Conservation (phyloP, 2,888 invertebrate genomes). For the Agrochola litura region DNA sequence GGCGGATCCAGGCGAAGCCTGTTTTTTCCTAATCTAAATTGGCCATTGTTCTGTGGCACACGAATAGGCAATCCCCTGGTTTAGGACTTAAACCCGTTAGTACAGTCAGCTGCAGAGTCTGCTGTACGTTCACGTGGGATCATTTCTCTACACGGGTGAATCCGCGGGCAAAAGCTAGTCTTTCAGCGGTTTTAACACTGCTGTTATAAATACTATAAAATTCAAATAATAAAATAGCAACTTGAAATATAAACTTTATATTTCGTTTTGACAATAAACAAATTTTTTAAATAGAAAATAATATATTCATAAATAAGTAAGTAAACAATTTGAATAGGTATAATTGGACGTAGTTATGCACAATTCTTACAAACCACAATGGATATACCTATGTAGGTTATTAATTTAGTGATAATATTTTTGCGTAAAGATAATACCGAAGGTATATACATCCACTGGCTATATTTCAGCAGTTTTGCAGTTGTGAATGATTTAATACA, state of each 20-base stretch:
- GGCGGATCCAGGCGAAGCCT: too few relatives aligned
- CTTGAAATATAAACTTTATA: conserved; percentile 34
- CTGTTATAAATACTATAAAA: not conserved
- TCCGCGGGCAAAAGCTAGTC: not conserved
- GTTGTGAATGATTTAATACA: not conserved
- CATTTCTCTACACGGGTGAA: not conserved
- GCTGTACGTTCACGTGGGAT: not conserved
- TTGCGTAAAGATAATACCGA: not conserved
- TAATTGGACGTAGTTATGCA: conserved; percentile 13
- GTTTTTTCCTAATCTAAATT: too few relatives aligned
- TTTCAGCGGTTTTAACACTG: not conserved
- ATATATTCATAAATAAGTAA: conserved; percentile 41
- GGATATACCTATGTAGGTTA: not conserved
- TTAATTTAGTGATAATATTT: not conserved
- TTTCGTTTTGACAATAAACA: conserved; percentile 33
- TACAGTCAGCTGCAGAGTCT: too few relatives aligned
- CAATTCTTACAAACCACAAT: not conserved
- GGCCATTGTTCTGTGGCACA: too few relatives aligned
- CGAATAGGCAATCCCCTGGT: too few relatives aligned
- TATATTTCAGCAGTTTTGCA: not conserved
- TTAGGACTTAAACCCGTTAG: too few relatives aligned
- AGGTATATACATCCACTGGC: not conserved
- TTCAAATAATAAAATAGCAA: not conserved
- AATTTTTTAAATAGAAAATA: conserved; percentile 34
- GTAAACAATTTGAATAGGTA: conserved; percentile 38